Evolutionary conservation across 1,140 invertebrate genomes (phyloP), one percentile per base, ranked within the genome.

Genomic region (Drosophila ananassae): DNA sequence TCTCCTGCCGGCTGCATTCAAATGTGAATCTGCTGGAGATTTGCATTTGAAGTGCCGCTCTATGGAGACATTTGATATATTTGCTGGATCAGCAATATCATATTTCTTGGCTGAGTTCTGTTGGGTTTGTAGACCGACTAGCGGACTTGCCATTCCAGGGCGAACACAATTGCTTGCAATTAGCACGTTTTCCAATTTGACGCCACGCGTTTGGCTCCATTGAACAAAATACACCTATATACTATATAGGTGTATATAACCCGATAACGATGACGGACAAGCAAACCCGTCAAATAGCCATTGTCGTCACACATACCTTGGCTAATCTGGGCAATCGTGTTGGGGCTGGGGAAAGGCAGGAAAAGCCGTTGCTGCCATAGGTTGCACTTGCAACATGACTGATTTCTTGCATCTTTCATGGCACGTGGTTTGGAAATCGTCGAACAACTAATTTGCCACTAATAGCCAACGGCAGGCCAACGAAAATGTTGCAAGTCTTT

Each of bases 1-100:
- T 66, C 68, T 69, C 60, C 41, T 22, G 55, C 53, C 7, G 32
- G 22, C 17, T 64, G 73, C 68, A 85, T 84, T 69, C 68, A 85
- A 84, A 85, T 79, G 56, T 52, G 37, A 51, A 56, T 64, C 41
- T 57, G 44, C 56, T 13, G 17, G 32, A n/a, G 68, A 73, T 63
- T 74, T 74, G 71, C 55, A 56, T 73, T 73, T 73, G 58, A 56
- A 52, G 56, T 73, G 46, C 21, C 63, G 71, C n/a, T 59, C 30
- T 62, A 9, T 6, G 25, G 59, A n/a, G 48, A 66, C 13, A 44
- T 17, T 12, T 17, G 28, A 67, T 67, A 47, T 24, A 1, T 55
- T 41, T 28, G 46, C 21, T 59, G 44, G 13, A n/a, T 22, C 10
- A 1, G 13, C 2, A 21, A 30, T 69, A 69, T 69, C 52, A 39